Conservation (phyloP, 1,140 invertebrate genomes). For the Heliconius melpomene region DNA sequence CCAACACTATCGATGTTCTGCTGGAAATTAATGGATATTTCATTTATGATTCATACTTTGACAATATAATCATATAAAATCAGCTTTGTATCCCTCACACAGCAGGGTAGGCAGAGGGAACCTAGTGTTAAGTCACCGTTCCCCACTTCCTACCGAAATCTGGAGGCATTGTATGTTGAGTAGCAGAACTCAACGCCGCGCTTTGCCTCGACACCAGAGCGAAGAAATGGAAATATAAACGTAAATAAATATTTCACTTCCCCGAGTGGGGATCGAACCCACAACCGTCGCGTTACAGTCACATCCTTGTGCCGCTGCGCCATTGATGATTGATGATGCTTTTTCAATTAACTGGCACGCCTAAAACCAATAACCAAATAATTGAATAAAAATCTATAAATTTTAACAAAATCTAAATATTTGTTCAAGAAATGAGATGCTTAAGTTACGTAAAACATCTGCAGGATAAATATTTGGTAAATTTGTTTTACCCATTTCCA, state of each 20-base stretch:
- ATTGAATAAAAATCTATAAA: neutral
- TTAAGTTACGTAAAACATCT: neutral
- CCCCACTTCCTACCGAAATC: too few relatives aligned
- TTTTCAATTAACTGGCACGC: neutral
- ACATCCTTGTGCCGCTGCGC: too few relatives aligned
- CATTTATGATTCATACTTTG: neutral
- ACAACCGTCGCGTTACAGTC: too few relatives aligned
- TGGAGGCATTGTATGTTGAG: too few relatives aligned
- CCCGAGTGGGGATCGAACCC: too few relatives aligned
- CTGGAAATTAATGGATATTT: neutral
- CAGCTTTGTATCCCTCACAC: too few relatives aligned
- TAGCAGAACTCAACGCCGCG: too few relatives aligned
- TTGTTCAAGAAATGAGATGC: neutral
- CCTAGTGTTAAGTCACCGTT: too few relatives aligned
- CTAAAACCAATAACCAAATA: neutral
- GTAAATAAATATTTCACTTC: too few relatives aligned
- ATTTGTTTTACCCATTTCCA: neutral
- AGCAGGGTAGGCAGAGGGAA: too few relatives aligned
- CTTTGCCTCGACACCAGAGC: too few relatives aligned
- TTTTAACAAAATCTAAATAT: neutral
- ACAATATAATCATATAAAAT: neutral
- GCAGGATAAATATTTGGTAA: neutral
- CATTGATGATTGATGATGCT: neutral
- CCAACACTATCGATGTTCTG: slow-evolving; percentile 18
- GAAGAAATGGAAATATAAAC: too few relatives aligned